phyloP scores from a whole-genome alignment of 1,140 invertebrate species.

The Limonius californicus region DNA sequence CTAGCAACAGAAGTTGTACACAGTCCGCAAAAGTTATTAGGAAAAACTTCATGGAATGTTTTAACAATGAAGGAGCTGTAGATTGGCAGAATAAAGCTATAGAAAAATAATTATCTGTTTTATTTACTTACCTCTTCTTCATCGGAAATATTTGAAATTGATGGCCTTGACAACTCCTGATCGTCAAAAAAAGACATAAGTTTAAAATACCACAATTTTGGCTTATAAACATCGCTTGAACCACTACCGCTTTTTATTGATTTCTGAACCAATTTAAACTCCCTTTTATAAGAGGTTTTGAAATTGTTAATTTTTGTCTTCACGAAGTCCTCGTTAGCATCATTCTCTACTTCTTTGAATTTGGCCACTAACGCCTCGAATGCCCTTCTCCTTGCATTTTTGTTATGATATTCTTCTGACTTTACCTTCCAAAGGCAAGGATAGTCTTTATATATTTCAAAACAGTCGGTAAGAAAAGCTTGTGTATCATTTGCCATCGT shows the following conservation, averaged over 20 bases:
- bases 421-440: not conserved
- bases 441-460: not conserved
- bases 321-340: not conserved
- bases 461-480: not conserved
- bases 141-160: not conserved
- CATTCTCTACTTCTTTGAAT: not conserved
- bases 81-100: not conserved
- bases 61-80: not conserved
- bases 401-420: not conserved
- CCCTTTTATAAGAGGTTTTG: not conserved
- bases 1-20: not conserved
- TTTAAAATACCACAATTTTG: conserved; percentile 2
- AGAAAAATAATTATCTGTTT: not conserved
- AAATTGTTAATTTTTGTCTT: not conserved
- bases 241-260: not conserved
- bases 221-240: not conserved
- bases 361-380: not conserved
- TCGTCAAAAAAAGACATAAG: not conserved
- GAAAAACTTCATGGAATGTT: not conserved
- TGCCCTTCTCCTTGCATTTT: not conserved
- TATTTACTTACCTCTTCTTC: not conserved
- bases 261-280: not conserved
- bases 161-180: not conserved
- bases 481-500: not conserved
- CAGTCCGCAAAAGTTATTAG: not conserved